phyloP scores from a whole-genome alignment of 2,888 invertebrate species.

The Tyria jacobaeae region DNA sequence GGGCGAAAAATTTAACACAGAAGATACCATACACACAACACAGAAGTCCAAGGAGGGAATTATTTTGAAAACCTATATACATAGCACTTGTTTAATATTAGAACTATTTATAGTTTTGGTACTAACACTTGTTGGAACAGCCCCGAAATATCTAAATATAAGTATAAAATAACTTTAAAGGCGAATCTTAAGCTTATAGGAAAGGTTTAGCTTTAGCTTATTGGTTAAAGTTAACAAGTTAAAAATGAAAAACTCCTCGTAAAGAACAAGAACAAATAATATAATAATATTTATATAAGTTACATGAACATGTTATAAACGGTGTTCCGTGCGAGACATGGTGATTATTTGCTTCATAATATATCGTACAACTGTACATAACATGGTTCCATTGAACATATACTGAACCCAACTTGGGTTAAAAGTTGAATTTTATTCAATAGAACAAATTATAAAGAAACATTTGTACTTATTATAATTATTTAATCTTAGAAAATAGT shows the following conservation, averaged over 20 bases:
- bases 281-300: constrained; percentile 71
- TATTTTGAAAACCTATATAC: too few species aligned
- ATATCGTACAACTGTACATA: neutral
- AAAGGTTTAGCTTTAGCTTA: too few species aligned
- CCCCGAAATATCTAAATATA: too few species aligned
- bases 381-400: neutral
- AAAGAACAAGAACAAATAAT: constrained; percentile 84
- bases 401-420: constrained; percentile 1
- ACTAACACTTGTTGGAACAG: too few species aligned
- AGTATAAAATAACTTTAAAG: too few species aligned
- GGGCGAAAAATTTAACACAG: too few species aligned
- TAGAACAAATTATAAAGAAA: neutral
- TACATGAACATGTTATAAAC: constrained; percentile 74
- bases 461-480: constrained; percentile 7
- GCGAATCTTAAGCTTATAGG: too few species aligned
- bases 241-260: constrained; percentile 12
- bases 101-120: too few species aligned
- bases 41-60: too few species aligned
- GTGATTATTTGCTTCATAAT: constrained; percentile 21
- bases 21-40: too few species aligned
- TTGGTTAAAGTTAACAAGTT: too few species aligned
- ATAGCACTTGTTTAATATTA: too few species aligned
- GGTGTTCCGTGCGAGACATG: constrained; percentile 55
- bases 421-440: neutral
- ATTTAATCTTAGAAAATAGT: neutral